Percentiles rank a stretch among this genome's conserved stretches.
Conservation (phyloP, 2,888 invertebrate species). For the Calliphora vomitoria region DNA sequence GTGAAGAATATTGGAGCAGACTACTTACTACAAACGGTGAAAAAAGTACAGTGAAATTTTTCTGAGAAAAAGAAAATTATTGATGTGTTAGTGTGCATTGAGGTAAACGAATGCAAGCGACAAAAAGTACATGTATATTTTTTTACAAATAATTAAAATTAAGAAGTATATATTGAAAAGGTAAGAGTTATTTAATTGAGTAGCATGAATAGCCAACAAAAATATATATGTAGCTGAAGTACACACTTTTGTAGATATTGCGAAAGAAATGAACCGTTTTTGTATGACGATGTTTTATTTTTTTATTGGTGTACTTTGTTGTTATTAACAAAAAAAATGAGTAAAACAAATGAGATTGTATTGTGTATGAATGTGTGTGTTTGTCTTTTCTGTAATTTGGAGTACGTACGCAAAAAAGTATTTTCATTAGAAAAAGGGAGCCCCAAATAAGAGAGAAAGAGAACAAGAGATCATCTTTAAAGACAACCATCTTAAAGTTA, state of each 20-base stretch:
- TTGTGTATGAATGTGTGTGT: conserved; percentile 46
- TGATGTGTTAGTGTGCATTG: conserved; percentile 62
- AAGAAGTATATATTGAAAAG: conserved; percentile 30
- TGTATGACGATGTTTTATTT: conserved; percentile 43
- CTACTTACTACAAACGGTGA: conserved; percentile 46
- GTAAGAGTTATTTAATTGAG: conserved; percentile 32
- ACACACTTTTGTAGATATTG: conserved; percentile 39
- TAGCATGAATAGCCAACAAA: background rate
- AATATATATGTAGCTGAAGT: conserved; percentile 2
- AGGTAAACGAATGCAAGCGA: conserved; percentile 55
- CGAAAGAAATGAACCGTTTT: conserved; percentile 65
- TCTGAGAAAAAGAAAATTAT: conserved; percentile 68
- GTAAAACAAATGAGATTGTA: conserved; percentile 58
- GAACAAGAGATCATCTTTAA: conserved; percentile 59
- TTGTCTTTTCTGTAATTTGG: conserved; percentile 45
- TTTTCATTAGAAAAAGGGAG: conserved; percentile 43
- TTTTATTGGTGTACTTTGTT: conserved; percentile 62
- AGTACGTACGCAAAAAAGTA: conserved; percentile 71
- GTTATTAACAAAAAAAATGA: conserved; percentile 50
- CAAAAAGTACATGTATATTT: conserved; percentile 42
- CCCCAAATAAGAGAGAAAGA: conserved; percentile 61
- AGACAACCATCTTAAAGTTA: conserved; percentile 33
- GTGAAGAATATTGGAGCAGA: conserved; percentile 44
- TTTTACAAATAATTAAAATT: conserved; percentile 21
- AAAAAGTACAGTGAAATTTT: conserved; percentile 73